Percentiles rank a stretch among this genome's conserved stretches.
Conservation (phyloP, 2,797 vertebrate species). For the Rousettus madagascariensis region DNA sequence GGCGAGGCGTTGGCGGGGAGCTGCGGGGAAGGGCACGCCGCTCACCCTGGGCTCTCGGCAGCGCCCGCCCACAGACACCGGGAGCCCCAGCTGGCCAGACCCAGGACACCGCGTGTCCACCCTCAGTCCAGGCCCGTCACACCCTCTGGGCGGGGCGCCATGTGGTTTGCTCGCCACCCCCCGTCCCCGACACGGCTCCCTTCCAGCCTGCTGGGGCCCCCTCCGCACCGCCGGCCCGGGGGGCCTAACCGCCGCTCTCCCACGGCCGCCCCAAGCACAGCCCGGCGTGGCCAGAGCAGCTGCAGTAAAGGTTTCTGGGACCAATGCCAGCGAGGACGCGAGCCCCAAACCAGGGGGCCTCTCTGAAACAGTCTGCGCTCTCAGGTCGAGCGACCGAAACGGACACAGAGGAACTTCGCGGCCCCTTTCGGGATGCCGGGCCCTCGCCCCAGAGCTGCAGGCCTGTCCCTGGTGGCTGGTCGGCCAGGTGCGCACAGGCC, state of each 20-base stretch:
- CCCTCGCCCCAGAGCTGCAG: fast-evolving
- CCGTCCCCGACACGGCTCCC: fast-evolving
- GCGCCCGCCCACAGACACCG: fast-evolving
- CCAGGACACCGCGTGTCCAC: neutral
- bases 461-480: too few relatives aligned
- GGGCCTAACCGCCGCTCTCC: neutral
- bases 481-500: too few relatives aligned
- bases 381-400: fast-evolving
- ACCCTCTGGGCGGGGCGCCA: neutral
- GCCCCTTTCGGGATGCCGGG: fast-evolving
- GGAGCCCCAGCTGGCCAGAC: neutral
- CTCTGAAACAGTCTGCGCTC: neutral
- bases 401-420: fast-evolving
- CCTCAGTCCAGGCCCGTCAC: too few relatives aligned
- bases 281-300: neutral
- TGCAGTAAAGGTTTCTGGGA: too few relatives aligned
- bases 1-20: slow-evolving; percentile 77
- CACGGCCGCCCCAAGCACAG: neutral
- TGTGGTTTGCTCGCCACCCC: too few relatives aligned
- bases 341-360: too few relatives aligned
- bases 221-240: fast-evolving
- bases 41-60: neutral
- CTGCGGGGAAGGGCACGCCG: slow-evolving; percentile 77
- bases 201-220: neutral
- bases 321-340: neutral